Conservation (phyloP, 2,797 vertebrate species). For the Garrulus glandarius region DNA sequence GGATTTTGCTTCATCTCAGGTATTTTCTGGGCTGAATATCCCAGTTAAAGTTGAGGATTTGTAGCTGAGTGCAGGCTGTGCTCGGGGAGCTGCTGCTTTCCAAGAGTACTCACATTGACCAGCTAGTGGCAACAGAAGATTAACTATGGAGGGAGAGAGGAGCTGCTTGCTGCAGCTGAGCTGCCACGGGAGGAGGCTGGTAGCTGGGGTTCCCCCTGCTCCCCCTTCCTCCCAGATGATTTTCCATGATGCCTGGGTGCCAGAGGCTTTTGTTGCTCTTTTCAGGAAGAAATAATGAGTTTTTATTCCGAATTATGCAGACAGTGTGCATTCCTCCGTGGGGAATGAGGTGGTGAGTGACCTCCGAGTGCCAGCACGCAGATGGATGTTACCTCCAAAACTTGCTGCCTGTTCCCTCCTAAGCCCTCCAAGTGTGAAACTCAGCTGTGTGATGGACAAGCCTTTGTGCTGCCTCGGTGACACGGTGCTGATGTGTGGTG, state of each 20-base stretch:
- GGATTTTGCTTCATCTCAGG: neutral
- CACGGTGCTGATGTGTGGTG: neutral
- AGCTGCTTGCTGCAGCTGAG: neutral
- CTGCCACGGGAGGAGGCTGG: neutral
- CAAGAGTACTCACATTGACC: constrained; percentile 72
- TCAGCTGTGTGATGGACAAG: neutral
- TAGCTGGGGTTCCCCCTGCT: neutral
- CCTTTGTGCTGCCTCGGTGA: neutral
- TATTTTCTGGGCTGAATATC: neutral
- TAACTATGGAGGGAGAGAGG: constrained; percentile 65
- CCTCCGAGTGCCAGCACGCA: rapidly evolving
- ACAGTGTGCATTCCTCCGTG: neutral
- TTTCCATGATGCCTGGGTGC: neutral
- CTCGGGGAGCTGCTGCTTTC: constrained; percentile 18
- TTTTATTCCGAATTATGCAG: neutral
- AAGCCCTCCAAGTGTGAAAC: neutral
- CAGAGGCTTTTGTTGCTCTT: neutral
- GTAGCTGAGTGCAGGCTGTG: neutral
- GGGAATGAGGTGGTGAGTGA: neutral
- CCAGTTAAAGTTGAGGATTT: neutral
- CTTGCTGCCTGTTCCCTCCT: neutral
- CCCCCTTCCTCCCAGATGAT: neutral
- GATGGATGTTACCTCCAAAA: neutral
- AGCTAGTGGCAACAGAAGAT: constrained; percentile 81
- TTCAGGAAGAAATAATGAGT: neutral